Evolutionary conservation across 2,888 invertebrate species (phyloP).

Genomic region (Helleia helle): DNA sequence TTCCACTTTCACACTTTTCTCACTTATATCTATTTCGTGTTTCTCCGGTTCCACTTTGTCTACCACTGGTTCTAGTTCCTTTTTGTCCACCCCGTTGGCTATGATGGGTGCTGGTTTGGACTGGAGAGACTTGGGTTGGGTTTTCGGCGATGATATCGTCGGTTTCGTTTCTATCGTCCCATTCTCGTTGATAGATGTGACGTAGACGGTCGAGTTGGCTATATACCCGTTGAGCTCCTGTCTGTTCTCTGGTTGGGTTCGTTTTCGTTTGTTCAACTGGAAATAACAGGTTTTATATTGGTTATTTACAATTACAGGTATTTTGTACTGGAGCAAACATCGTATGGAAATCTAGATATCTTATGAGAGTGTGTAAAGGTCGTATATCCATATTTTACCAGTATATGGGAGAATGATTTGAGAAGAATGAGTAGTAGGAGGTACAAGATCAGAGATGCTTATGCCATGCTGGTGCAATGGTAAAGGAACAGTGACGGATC

Average conservation of each 20-base stretch:
- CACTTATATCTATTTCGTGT: slow-evolving; percentile 59
- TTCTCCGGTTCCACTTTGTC: slow-evolving; percentile 48
- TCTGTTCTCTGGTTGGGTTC: slow-evolving; percentile 61
- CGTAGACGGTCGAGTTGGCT: slow-evolving; percentile 87
- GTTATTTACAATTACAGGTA: too few species aligned
- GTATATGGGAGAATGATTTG: too few species aligned
- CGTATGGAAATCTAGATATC: too few species aligned
- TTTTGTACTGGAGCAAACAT: too few species aligned
- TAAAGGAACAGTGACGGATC: too few species aligned
- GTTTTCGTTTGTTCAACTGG: slow-evolving; percentile 78
- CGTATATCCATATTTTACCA: too few species aligned
- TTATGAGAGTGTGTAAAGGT: too few species aligned
- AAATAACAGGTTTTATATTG: too few species aligned
- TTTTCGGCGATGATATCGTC: slow-evolving; percentile 61
- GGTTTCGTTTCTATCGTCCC: slow-evolving; percentile 63
- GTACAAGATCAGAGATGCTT: too few species aligned
- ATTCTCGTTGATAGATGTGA: slow-evolving; percentile 80
- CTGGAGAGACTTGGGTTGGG: slow-evolving; percentile 58
- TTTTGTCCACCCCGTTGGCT: slow-evolving; percentile 51
- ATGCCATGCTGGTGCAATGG: too few species aligned
- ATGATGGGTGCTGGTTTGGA: slow-evolving; percentile 61
- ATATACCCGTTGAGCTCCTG: slow-evolving; percentile 86
- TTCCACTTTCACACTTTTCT: slow-evolving; percentile 48
- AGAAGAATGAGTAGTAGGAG: too few species aligned
- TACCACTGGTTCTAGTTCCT: slow-evolving; percentile 30